Percentiles rank a stretch among this genome's conserved stretches.
These are phyloP conservation scores for Salpingus planirostris DNA, from an alignment of 2,888 invertebrate species.

Conservation along the genomic window DNA sequence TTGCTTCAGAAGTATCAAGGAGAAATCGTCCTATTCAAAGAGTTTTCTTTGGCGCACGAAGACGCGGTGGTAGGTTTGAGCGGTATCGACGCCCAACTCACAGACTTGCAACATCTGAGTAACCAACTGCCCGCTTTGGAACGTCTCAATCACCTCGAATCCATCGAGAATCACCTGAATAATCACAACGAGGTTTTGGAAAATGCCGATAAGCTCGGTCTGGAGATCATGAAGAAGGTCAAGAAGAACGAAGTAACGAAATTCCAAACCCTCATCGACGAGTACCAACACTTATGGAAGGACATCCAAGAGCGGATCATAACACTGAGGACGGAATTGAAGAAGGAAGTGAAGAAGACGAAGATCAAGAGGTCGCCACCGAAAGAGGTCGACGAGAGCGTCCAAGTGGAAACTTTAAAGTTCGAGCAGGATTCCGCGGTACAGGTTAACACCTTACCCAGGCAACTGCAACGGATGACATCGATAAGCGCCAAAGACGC, in stretches of 20 bases:
- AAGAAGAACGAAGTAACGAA: constrained; percentile 47
- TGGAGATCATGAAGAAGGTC: constrained; percentile 50
- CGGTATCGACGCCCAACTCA: constrained; percentile 62
- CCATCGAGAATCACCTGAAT: constrained; percentile 50
- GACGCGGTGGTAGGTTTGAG: constrained; percentile 62
- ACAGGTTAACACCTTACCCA: constrained; percentile 70
- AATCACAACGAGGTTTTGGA: constrained; percentile 45
- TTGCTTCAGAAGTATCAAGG: constrained; percentile 50
- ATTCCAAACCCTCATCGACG: constrained; percentile 53
- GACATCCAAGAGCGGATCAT: constrained; percentile 49
- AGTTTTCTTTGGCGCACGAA: constrained; percentile 63
- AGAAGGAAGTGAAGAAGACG: constrained; percentile 25
- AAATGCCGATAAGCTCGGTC: constrained; percentile 52
- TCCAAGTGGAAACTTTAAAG: constrained; percentile 65
- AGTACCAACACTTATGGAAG: constrained; percentile 56
- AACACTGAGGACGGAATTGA: constrained; percentile 40
- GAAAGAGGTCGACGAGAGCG: constrained; percentile 48
- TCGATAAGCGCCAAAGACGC: constrained; percentile 75
- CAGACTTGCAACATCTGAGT: constrained; percentile 57
- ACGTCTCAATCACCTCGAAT: constrained; percentile 43
- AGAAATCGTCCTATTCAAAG: constrained; percentile 53
- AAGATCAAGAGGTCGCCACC: no score
- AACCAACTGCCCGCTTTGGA: constrained; percentile 39
- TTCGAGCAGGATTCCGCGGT: constrained; percentile 70
- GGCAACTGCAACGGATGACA: constrained; percentile 50